Evolutionary conservation across 1,140 invertebrate genomes (phyloP), one percentile per base, ranked within the genome.

Genomic region (Drosophila biarmipes): DNA sequence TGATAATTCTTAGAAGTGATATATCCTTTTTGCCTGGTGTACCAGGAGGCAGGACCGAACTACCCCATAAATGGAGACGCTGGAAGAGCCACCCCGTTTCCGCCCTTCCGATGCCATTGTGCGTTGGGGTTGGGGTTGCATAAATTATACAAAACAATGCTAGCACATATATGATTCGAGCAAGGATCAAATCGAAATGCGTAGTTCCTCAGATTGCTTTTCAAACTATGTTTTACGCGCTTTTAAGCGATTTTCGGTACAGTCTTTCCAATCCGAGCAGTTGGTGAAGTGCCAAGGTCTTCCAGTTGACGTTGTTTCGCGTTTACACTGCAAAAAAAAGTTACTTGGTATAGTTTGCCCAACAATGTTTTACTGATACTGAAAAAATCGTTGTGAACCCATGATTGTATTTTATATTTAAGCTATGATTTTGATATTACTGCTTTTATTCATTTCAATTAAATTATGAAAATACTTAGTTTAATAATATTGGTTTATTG

Each of bases 151-250:
- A 78, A 74, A 35, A 76, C 43, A 61, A 58, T 58, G 37, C 21
- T 31, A 7, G 24, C 54, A 37, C 29, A 49, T 52, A 45, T 59
- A 66, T 59, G 46, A 58, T 49, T 72, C 54, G 27, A 35, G 29
- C 49, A 62, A 73, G 57, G 68, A 68, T 45, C 38, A 49, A 73
- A 54, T 73, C 67, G 43, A 51, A 78, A 45, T 86, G 82, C 82
- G 82, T 74, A 81, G 64, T 87, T 74, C 45, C 10, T 54, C 56
- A 51, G 63, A 81, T 87, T 64, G 74, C 82, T 82, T 81, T 75
- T 87, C 64, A 82, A 86, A 75, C 59, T 51, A 64, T 64, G 75
- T 82, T 87, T 87, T 78, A 78, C 74, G 82, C 82, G 69, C 46
- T 69, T 87, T 87, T 69, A 53, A 77, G 42, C 76, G 71, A 48